phyloP scores from a whole-genome alignment of 2,113 vertebrate genomes.

The Chionomys nivalis region DNA sequence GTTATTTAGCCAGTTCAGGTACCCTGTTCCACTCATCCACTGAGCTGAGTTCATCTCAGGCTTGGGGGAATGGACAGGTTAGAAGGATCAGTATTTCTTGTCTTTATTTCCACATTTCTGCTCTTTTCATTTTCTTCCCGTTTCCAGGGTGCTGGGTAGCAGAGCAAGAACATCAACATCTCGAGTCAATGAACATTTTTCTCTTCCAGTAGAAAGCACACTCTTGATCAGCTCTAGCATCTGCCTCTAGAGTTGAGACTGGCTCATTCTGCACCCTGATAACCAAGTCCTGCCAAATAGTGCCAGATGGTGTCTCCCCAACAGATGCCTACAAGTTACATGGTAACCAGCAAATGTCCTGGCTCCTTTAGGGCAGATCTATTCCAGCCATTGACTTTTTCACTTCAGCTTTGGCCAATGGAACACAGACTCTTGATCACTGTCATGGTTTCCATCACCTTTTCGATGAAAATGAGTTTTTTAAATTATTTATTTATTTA shows the following conservation, averaged over 20 bases:
- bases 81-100: not conserved
- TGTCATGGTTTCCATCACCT: constrained; percentile 81
- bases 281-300: constrained; percentile 72
- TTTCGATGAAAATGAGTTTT: constrained; percentile 28
- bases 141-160: accelerated
- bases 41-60: not conserved
- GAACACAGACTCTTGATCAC: constrained; percentile 14
- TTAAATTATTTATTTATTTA: no score
- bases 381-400: not conserved
- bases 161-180: accelerated
- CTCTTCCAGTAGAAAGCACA: constrained; percentile 63
- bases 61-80: not conserved
- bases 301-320: constrained; percentile 81
- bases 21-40: not conserved
- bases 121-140: not conserved
- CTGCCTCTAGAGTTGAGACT: constrained; percentile 74
- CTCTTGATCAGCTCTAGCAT: constrained; percentile 68
- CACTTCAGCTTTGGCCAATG: constrained; percentile 41
- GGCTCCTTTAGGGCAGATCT: constrained; percentile 25
- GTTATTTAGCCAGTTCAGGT: not conserved
- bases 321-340: constrained; percentile 29
- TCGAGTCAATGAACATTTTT: not conserved
- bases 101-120: not conserved
- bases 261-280: constrained; percentile 79
- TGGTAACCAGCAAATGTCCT: constrained; percentile 80